Base-by-base conservation (phyloP, 35 echinoderm and acorn worm genomes). In the Anneissia japonica region DNA sequence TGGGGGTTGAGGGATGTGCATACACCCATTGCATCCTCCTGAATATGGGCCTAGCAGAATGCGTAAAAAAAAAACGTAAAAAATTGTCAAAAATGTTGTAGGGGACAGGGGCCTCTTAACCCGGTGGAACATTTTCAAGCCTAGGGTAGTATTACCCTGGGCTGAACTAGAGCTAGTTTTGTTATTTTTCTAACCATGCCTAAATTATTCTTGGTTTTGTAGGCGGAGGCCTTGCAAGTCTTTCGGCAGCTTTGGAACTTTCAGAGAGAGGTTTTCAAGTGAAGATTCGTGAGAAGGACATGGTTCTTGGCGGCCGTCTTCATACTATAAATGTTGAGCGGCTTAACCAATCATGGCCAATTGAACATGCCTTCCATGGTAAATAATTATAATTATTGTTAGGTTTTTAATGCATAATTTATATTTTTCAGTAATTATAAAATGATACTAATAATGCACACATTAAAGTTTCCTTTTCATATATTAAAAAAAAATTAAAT, bases 231-330 rank as follows among this genome's bases (percentile, higher is more conserved):
- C 77, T 95, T 35, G 89, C 86, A 6, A 90, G 93, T 31, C 75
- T 95, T 31, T 87, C 93, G 31, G 89, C 93, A 38, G 93, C 93
- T 17, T 80, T 91, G 40, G 90, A 95, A 37, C 82, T 95, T 40
- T 90, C 90, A 0, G 89, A 95, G 45, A 87, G 90, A 21, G 93
- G 89, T 32, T 91, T 88, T 83, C 46, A 89, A 21, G 90, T 95
- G 56, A 95, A 89, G 0, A 85, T 95, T 13, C 85, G 82, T 37
- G 93, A 95, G 55, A 39, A 83, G 10, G 36, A 82, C 29, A 26
- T 14, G 28, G 45, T 29, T 21, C 29, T 92, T 51, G 93, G 93
- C 40, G 93, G 93, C 23, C 83, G 88, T n/a, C 72, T 90, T 21
- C 38, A 56, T 32, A 76, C 88, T 3, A 46, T 83, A 14, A 79